Evolutionary conservation across 2,888 invertebrate genomes (phyloP), one percentile per base, ranked within the genome.

Genomic region (Sussaba pulchella): DNA sequence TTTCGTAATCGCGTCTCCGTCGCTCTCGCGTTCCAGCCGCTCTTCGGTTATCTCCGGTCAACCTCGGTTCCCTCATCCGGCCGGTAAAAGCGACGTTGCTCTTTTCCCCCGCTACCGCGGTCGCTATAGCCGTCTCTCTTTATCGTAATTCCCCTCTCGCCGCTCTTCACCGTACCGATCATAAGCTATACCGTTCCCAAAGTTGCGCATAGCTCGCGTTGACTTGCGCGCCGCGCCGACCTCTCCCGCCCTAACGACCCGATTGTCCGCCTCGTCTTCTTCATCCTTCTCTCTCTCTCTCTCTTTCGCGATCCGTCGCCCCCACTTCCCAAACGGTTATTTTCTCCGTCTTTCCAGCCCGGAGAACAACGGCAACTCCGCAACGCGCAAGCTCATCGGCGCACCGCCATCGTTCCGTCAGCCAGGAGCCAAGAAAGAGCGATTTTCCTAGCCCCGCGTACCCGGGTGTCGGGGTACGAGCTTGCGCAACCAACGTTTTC

Each of bases 161-260:
- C 79, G 85, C 84, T 82, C 78, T 81, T 80, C 47, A 9, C 43
- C 41, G 41, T 41, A 21, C 39, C 52, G 8, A 52, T 26, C 66
- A 71, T 71, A 64, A 64, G 50, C 43, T 41, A 45, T 72, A 36
- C 59, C 77, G 64, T 50, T 70, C 10, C 50, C n/a, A 47, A 73
- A 47, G 36, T 66, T 66, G 66, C 66, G 66, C 66, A 17, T 19
- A 66, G 64, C 64, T 47, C 36, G 24, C 21, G 36, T 41, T 14
- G 59, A 26, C 54, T 41, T 77, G 75, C 81, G 81, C 80, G 69
- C 31, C 26, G 45, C 69, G 63, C 54, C 71, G 50, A 66, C 61
- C 75, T 64, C 78, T 81, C 72, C 76, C 83, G 78, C 78, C 79
- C 70, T 69, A 78, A 78, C 85, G 79, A 75, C 41, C 17, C n/a